A percentile compares a stretch with the other conserved stretches of the same genome.
These are phyloP conservation scores for Cariama cristata DNA, from an alignment of 2,113 vertebrate species.

Conservation along the genomic window DNA sequence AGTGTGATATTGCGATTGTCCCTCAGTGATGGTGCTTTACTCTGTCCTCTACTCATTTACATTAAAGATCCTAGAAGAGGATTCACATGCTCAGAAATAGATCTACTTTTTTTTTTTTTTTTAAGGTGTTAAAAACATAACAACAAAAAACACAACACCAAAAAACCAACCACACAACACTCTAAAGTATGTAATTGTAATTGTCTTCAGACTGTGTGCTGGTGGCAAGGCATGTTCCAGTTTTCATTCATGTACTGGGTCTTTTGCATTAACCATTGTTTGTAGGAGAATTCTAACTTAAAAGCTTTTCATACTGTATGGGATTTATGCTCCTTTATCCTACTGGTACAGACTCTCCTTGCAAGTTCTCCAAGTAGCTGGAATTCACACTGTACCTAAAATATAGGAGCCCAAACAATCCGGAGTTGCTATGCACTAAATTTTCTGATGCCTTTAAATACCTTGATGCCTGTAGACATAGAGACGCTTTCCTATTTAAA, in stretches of 20 bases:
- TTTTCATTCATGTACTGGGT: constrained; percentile 13
- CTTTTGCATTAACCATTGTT: constrained; percentile 57
- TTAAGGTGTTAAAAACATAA: too few relatives aligned
- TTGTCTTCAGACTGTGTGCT: constrained; percentile 5
- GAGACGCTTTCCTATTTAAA: constrained; percentile 84
- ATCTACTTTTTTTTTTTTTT: too few relatives aligned
- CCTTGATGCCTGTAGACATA: constrained; percentile 94
- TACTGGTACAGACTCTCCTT: constrained; percentile 55
- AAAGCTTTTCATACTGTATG: constrained; percentile 67
- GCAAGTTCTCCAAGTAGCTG: constrained; percentile 69
- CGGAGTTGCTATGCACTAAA: constrained; percentile 93
- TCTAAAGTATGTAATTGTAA: not conserved
- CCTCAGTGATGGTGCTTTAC: constrained; percentile 27
- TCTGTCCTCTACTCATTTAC: not conserved
- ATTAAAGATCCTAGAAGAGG: not conserved
- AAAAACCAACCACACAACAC: not conserved
- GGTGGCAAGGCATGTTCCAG: constrained; percentile 38
- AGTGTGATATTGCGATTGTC: not conserved
- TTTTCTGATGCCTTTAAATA: constrained; percentile 92
- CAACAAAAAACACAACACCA: too few relatives aligned
- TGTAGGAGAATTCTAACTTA: constrained; percentile 58
- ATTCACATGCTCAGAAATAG: not conserved
- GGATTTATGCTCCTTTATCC: constrained; percentile 66
- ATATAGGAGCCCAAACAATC: constrained; percentile 79
- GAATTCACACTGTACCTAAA: constrained; percentile 69